Conservation (phyloP, 2,113 vertebrate genomes). For the Nothoprocta perdicaria region DNA sequence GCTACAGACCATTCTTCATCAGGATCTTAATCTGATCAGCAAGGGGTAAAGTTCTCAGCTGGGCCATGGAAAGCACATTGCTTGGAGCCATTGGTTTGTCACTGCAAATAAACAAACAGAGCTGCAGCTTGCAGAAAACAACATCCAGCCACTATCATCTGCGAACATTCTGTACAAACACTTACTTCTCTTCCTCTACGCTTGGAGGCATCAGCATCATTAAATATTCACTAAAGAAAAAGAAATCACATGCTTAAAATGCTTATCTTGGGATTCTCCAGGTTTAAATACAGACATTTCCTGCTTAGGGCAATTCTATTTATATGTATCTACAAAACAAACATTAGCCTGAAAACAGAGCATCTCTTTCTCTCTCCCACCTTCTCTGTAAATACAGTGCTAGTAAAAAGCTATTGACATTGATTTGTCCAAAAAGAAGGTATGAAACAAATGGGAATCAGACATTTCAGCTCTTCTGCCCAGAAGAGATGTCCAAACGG, state of each 20-base stretch:
- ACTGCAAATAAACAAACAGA: constrained; percentile 72
- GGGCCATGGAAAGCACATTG: constrained; percentile 97
- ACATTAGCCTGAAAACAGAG: not conserved
- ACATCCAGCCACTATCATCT: not conserved
- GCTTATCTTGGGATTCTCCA: not conserved
- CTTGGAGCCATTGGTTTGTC: constrained; percentile 91
- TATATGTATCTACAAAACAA: not conserved
- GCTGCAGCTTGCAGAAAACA: not conserved
- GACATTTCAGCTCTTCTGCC: not conserved
- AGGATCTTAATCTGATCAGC: constrained; percentile 96
- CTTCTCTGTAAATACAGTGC: not conserved
- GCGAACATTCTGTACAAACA: constrained; percentile 26
- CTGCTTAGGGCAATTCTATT: not conserved
- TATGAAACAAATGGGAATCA: not conserved
- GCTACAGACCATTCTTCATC: constrained; percentile 92
- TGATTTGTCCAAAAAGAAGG: not conserved
- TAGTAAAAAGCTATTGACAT: not conserved
- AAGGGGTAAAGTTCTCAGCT: constrained; percentile 92
- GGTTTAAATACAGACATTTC: not conserved
- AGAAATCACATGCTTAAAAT: constrained; percentile 32
- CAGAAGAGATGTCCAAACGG: not conserved
- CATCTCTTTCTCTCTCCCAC: not conserved
- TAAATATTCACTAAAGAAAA: constrained; percentile 88
- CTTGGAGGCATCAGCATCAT: constrained; percentile 95
- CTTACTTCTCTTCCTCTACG: constrained; percentile 93